Base-by-base conservation (phyloP, 2,888 invertebrate genomes). In the Caenorhabditis parvicauda region DNA sequence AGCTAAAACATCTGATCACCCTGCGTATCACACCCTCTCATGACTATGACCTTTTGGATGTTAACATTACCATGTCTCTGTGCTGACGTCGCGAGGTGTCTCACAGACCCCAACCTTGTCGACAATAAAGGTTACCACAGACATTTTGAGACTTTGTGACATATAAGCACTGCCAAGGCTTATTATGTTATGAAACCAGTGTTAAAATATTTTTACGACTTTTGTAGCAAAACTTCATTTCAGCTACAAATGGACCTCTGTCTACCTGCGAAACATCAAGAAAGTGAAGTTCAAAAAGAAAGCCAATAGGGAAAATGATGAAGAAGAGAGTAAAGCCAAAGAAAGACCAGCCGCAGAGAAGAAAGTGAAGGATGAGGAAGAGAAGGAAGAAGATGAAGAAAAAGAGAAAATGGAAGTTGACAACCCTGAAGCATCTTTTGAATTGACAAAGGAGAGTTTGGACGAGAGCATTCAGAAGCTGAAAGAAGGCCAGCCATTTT, bases 401-500 rank as follows among this genome's bases (percentile, higher is more conserved):
- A 27, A 27, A 17, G 39, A 5, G 24, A 27, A 35, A 46, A 4
- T 25, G 1, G 50, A 28, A 24, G n/a, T 22, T 9, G 45, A 38
- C 28, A 41, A 54, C n/a, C 28, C 56, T 7, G 24, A 24, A 28
- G 41, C 39, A 25, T 4, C 37, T 12, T n/a, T 17, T n/a, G 41
- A 50, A 25, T 14, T 6, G 28, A 32, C 1, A 4, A 9, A 28
- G 2, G 2, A 7, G 12, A 25, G 38, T n/a, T 7, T 24, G 14
- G 47, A 50, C 2, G 41, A 19, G 22, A 14, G 9, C 28, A 19
- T 62, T 5, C 17, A 19, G 7, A 43, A 29, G 6, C 14, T 62
- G 39, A 62, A 62, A 44, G 51, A 54, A 50, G 42, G 49, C 2
- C 17, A 46, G 2, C 51, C 54, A 9, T 57, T 57, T 35, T 57